A percentile compares a stretch with the other conserved stretches of the same genome.
phyloP scores from a whole-genome alignment of 2,888 invertebrate species.

The Drosophila percnosoma region DNA sequence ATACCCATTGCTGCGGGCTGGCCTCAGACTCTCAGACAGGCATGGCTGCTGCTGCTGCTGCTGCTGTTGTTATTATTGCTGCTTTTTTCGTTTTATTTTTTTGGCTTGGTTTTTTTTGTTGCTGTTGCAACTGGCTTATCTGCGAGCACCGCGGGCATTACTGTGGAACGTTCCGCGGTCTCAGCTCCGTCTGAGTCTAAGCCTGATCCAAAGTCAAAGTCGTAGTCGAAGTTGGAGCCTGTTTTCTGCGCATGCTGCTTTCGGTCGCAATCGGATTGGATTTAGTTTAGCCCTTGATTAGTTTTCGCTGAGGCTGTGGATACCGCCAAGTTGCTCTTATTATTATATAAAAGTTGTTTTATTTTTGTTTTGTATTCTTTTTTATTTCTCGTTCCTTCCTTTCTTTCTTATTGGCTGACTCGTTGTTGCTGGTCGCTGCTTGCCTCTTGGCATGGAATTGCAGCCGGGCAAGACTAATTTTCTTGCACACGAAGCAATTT shows the following conservation, averaged over 20 bases:
- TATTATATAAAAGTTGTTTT: conserved; percentile 69
- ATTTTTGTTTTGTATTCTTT: conserved; percentile 28
- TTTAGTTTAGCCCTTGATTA: conserved; percentile 84
- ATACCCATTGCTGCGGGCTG: conserved; percentile 71
- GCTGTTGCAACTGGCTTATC: conserved; percentile 56
- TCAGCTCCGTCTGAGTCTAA: conserved; percentile 14
- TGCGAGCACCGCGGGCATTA: conserved; percentile 63
- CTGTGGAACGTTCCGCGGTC: conserved; percentile 31
- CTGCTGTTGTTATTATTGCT: conserved; percentile 32
- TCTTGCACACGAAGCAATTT: conserved; percentile 84
- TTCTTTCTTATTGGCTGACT: conserved; percentile 48
- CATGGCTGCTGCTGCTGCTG: conserved; percentile 57
- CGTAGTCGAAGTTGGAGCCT: conserved; percentile 27
- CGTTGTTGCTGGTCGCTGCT: conserved; percentile 23
- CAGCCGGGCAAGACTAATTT: conserved; percentile 83
- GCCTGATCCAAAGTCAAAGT: conserved; percentile 27
- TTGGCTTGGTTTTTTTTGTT: conserved; percentile 5
- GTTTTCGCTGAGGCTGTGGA: conserved; percentile 77
- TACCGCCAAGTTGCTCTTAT: conserved; percentile 76
- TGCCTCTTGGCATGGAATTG: conserved; percentile 64
- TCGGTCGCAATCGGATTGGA: conserved; percentile 80
- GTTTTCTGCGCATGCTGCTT: conserved; percentile 67
- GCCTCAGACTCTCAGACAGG: conserved; percentile 43
- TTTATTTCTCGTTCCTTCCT: conserved; percentile 18
- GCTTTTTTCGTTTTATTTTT: neutral